Evolutionary conservation across 2,888 invertebrate species (phyloP).

Genomic region (Yponomeuta plumbellus): DNA sequence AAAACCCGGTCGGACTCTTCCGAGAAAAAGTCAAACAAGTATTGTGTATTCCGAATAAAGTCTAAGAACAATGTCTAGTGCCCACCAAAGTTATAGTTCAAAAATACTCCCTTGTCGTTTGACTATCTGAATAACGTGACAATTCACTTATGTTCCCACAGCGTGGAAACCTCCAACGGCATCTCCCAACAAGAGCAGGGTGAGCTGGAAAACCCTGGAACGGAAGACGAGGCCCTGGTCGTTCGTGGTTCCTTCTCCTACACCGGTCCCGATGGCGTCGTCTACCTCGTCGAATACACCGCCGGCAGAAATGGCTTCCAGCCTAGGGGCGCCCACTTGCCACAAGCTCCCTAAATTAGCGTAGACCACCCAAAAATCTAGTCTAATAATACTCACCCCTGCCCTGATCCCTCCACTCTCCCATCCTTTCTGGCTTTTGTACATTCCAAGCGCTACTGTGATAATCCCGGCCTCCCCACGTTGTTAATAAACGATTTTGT

Average conservation of each 20-base stretch:
- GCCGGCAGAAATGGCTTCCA: slow-evolving; percentile 75
- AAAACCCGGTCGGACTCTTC: no score
- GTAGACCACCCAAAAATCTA: slow-evolving; percentile 34
- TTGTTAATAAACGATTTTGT: slow-evolving; percentile 52
- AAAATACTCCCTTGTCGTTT: not conserved
- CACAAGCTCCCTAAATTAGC: slow-evolving; percentile 33
- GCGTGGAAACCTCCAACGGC: slow-evolving; percentile 51
- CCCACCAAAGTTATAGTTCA: no score
- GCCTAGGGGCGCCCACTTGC: slow-evolving; percentile 54
- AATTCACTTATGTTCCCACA: slow-evolving; percentile 25
- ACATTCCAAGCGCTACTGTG: slow-evolving; percentile 58
- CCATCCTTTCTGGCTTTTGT: slow-evolving; percentile 20
- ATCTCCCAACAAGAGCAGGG: slow-evolving; percentile 35
- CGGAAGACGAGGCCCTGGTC: slow-evolving; percentile 42
- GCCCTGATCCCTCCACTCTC: not conserved
- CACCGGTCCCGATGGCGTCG: slow-evolving; percentile 59
- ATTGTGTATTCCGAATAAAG: no score
- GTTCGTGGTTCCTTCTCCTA: slow-evolving; percentile 53
- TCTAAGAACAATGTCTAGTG: no score
- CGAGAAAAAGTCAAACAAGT: no score
- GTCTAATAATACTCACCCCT: slow-evolving; percentile 54
- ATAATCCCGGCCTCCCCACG: slow-evolving; percentile 46
- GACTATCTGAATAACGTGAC: not conserved
- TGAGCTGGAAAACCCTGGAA: slow-evolving; percentile 40
- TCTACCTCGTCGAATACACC: slow-evolving; percentile 65